Conservation (phyloP, 2,888 invertebrate genomes). For the Onthophagus sagittarius region DNA sequence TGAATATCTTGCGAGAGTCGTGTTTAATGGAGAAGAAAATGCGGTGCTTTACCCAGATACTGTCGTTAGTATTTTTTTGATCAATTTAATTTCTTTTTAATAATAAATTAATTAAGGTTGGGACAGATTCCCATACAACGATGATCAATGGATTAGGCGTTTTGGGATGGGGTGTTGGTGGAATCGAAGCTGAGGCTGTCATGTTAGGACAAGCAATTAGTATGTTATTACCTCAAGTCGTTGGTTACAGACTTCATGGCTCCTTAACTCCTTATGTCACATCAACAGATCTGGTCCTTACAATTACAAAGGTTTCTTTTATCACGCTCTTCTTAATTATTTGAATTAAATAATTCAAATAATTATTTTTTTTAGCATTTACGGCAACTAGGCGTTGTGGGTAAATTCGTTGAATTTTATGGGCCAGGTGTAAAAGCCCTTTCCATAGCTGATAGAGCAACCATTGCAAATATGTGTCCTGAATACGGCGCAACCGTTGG, state of each 20-base stretch:
- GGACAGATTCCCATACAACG: constrained; percentile 98
- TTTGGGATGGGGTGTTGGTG: constrained; percentile 94
- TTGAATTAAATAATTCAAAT: neutral
- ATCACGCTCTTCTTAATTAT: neutral
- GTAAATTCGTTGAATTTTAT: constrained; percentile 98
- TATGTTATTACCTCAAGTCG: constrained; percentile 93
- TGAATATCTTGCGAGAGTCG: constrained; percentile 88
- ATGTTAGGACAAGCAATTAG: constrained; percentile 98
- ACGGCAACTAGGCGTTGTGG: constrained; percentile 91
- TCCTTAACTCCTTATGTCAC: constrained; percentile 78
- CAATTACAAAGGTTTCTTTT: constrained; percentile 85
- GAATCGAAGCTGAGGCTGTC: constrained; percentile 97
- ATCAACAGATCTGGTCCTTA: constrained; percentile 94
- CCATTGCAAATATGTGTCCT: constrained; percentile 98
- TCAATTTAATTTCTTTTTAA: neutral
- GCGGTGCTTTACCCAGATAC: constrained; percentile 68
- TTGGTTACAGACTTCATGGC: constrained; percentile 88
- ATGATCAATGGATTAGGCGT: constrained; percentile 98
- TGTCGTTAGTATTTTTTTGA: constrained; percentile 53
- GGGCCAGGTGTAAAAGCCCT: constrained; percentile 88
- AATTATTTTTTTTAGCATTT: constrained; percentile 53
- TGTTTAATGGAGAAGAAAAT: constrained; percentile 66
- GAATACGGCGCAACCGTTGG: constrained; percentile 97
- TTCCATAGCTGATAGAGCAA: constrained; percentile 95
- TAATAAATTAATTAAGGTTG: constrained; percentile 56